Base-by-base conservation (phyloP, 1,140 invertebrate genomes). In the Halyomorpha halys region DNA sequence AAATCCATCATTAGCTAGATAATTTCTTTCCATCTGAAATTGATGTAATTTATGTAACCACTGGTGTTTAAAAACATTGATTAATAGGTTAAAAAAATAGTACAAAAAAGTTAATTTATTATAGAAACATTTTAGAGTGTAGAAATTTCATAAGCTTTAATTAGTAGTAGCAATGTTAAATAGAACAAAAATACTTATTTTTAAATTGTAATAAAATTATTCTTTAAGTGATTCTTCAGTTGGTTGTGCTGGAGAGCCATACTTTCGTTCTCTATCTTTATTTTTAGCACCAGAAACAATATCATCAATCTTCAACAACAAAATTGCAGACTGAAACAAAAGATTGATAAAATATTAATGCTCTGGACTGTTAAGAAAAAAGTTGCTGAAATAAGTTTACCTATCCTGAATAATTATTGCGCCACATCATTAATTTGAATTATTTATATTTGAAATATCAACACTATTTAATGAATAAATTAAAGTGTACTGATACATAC, bases 221-320 rank as follows among this genome's bases (percentile, higher is more conserved):
- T 64, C 63, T 64, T 45, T 64, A 18, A 64, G 18, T 6, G 63
- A 64, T 25, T 64, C 63, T 51, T 56, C 63, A 44, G 63, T 59
- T 9, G 63, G 63, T 16, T 62, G 44, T 39, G 51, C 34, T n/a
- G 47, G 8, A 14, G 27, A 13, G 11, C 15, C 3, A 34, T 21
- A 53, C 44, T 21, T 34, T 13, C 19, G 25, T 44, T 25, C 39
- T 18, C 23, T 49, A 27, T 62, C 44, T 53, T 59, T 64, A 15
- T 63, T 63, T n/a, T 64, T 64, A 3, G 87, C 91, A 49, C 96
- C 97, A 4, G 95, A 97, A 0, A 99, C 94, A 73, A 99, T 99
- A 73, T 98, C 97, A 77, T 99, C 97, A 74, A 99, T 99, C 74
- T 96, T 83, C 65, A 99, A 77, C 30, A 99, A 77, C 39, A 99